These are phyloP conservation scores for Pantherophis guttatus DNA, from an alignment of 2,113 vertebrate species.

Conservation along the genomic window DNA sequence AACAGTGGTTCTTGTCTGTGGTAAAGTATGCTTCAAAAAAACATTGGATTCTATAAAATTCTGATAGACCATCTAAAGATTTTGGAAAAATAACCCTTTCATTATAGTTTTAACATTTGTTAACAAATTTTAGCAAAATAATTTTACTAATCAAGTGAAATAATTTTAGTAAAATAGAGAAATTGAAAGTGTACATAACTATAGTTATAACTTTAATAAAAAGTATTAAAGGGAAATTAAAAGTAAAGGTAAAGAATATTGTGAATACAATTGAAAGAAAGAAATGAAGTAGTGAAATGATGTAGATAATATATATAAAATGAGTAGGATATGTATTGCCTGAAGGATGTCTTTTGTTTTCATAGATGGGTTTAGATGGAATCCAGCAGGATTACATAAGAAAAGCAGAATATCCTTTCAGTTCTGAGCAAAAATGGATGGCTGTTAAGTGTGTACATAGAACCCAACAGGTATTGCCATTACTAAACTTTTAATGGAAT, in stretches of 20 bases:
- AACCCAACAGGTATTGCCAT: slow-evolving; percentile 81
- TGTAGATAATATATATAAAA: not conserved
- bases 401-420: slow-evolving; percentile 90
- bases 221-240: not conserved
- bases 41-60: not conserved
- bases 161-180: not conserved
- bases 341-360: slow-evolving; percentile 22
- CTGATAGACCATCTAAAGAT: not conserved
- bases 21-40: not conserved
- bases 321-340: not conserved
- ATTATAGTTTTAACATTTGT: not conserved
- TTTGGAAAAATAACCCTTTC: not conserved
- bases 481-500: not conserved
- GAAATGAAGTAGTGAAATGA: not conserved
- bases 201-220: not conserved
- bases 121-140: not conserved
- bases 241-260: not conserved
- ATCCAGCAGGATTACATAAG: slow-evolving; percentile 89
- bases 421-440: slow-evolving; percentile 98
- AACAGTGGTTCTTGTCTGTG: not conserved
- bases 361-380: slow-evolving; percentile 89
- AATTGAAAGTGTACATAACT: not conserved
- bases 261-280: not conserved
- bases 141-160: not conserved
- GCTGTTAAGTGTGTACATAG: slow-evolving; percentile 90